phyloP scores from a whole-genome alignment of 1,140 invertebrate genomes.

The Papilio polyxenes region DNA sequence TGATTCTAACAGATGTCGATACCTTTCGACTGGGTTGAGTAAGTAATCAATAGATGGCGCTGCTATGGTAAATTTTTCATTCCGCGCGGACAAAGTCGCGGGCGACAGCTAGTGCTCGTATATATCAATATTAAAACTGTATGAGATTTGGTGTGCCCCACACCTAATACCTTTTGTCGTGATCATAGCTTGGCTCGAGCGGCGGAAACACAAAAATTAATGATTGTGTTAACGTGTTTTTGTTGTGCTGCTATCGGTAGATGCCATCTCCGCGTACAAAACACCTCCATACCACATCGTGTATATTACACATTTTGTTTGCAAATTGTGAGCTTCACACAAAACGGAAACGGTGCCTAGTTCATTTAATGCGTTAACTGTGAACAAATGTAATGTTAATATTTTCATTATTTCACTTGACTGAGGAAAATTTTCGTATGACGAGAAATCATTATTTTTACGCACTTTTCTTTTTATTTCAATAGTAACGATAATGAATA shows the following conservation, averaged over 20 bases:
- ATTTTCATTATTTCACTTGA: background rate
- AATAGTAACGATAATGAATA: too few species aligned
- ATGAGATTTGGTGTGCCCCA: slow-evolving; percentile 38
- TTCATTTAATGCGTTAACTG: slow-evolving; percentile 20
- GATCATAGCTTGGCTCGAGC: slow-evolving; percentile 34
- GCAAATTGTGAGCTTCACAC: slow-evolving; percentile 38
- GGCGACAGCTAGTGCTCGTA: too few species aligned
- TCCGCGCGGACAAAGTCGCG: too few species aligned
- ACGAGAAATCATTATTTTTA: too few species aligned
- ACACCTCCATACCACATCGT: background rate
- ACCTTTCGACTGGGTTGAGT: too few species aligned
- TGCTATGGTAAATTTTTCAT: too few species aligned
- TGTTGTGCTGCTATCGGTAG: slow-evolving; percentile 44
- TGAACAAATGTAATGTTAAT: slow-evolving; percentile 1
- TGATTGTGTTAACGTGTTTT: slow-evolving; percentile 51
- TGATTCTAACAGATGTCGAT: too few species aligned
- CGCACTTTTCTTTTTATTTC: too few species aligned
- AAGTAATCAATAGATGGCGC: too few species aligned
- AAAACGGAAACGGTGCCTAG: slow-evolving; percentile 34
- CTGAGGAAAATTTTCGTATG: too few species aligned
- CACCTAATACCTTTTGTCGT: slow-evolving; percentile 40
- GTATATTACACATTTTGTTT: slow-evolving; percentile 27
- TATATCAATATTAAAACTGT: too few species aligned
- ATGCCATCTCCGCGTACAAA: slow-evolving; percentile 12
- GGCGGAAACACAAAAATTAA: slow-evolving; percentile 52